Evolutionary conservation across 2,797 vertebrate genomes (phyloP), one percentile per base, ranked within the genome.

Genomic region (Chelidonichthys spinosus): DNA sequence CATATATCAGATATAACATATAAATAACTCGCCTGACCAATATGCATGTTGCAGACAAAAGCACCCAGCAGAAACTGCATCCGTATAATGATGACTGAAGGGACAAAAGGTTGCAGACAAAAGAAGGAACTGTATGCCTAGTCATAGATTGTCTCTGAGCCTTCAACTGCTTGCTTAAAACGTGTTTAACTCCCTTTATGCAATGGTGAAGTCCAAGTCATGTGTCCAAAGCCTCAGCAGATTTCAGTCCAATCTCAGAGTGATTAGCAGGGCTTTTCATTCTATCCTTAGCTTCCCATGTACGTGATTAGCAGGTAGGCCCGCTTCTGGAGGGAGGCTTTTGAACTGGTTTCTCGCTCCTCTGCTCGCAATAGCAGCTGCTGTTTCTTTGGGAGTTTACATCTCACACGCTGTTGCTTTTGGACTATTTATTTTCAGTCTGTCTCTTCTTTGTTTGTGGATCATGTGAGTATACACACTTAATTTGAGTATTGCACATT

Each of bases 251-350:
- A 90, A 93, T 87, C 93, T 93, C 85, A 93, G 89, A 90, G 93
- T 94, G 95, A 95, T 97, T 97, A 97, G 88, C 78, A 76, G 70
- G 93, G 96, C 95, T 97, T 97, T 96, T 92, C 90, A 89, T 94
- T 95, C 96, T 96, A 97, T 96, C 95, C 94, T 96, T 96, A 95
- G 96, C 89, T 67, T 91, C 94, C 81, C 90, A 90, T 90, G 91
- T 90, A 77, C 87, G 90, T 85, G 94, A 95, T 96, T 96, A 96
- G 94, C 90, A 91, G 86, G 67, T 53, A 82, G 90, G 84, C 73
- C 84, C 15, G 76, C 74, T 84, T 66, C 85, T 72, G 82, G 69
- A 88, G 76, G 82, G 76, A 76, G 66, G 89, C 85, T 88, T 89
- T 83, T 85, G 86, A 84, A 89, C 81, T 66, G 76, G 60, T 69